These are phyloP conservation scores for Thymelicus lineola DNA, from an alignment of 2,888 invertebrate genomes.

Conservation along the genomic window DNA sequence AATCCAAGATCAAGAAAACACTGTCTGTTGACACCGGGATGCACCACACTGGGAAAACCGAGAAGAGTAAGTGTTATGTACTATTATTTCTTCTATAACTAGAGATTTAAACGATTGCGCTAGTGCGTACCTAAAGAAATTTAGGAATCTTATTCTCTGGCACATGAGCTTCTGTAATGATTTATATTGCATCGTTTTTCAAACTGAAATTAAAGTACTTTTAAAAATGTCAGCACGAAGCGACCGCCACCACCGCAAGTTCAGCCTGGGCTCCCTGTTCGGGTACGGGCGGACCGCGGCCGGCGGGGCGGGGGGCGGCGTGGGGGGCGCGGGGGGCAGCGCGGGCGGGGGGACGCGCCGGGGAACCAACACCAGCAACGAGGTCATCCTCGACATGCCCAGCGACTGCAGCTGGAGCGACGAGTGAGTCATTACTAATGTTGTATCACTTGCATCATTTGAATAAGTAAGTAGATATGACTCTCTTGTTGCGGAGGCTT, in stretches of 20 bases:
- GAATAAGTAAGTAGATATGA: too few relatives aligned
- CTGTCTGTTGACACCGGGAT: constrained; percentile 81
- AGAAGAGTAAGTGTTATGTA: constrained; percentile 64
- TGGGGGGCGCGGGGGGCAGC: constrained; percentile 58
- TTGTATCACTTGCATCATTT: too few relatives aligned
- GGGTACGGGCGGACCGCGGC: constrained; percentile 63
- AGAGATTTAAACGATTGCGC: background rate
- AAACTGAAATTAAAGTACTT: too few relatives aligned
- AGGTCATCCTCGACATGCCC: constrained; percentile 77
- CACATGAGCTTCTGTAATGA: too few relatives aligned
- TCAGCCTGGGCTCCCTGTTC: constrained; percentile 79
- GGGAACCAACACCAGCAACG: constrained; percentile 63
- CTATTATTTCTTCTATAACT: too few relatives aligned
- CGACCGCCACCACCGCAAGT: constrained; percentile 74
- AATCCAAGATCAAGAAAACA: constrained; percentile 80
- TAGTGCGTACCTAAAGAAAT: too few relatives aligned
- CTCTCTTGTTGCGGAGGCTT: too few relatives aligned
- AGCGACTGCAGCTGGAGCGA: constrained; percentile 81
- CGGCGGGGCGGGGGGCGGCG: constrained; percentile 62
- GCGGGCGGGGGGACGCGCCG: constrained; percentile 60
- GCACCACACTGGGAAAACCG: constrained; percentile 79
- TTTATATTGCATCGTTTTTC: too few relatives aligned
- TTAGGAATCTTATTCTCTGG: too few relatives aligned
- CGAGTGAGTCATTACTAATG: constrained; percentile 56
- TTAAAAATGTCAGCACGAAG: constrained; percentile 42